Base-by-base conservation (phyloP, 2,888 invertebrate species). In the Spicauda simplicius region DNA sequence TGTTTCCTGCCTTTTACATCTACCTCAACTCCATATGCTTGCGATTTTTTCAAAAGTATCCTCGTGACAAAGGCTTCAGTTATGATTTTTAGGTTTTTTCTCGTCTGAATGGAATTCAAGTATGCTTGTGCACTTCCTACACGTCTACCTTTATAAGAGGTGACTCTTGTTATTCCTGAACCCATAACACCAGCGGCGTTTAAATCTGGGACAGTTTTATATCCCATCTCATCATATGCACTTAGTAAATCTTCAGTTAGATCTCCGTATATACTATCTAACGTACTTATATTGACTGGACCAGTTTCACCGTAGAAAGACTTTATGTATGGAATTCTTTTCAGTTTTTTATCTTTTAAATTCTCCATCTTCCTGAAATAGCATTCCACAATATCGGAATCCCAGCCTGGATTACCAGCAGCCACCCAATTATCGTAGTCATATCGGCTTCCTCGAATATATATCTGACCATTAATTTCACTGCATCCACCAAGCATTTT, bases 401-500 rank as follows among this genome's bases (percentile, higher is more conserved):
- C 12, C 94, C 94, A 94, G 4, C 90, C 88, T 0, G 74, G 54
- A 65, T 94, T 94, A 5, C 94, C 94, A 16, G 82, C 71, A 0
- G 76, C 74, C 25, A 85, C 84, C 94, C 94, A 94, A 30, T 80
- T 77, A 61, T 91, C 81, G 68, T 90, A 95, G 72, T 94, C 93
- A 1, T 76, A 71, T 0, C 74, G 75, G 70, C 85, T 89, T 0
- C 94, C 94, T n/a, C 89, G 87, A 7, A 94, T 79, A 72, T 94
- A 94, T 30, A 94, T 77, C 88, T 94, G 94, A n/a, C 84, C 93
- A 75, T 94, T 95, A 12, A 94, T 79, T 6, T 84, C 84, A 16
- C 94, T 92, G 0, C 87, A 84, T 0, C 95, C 95, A 58, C 95
- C 95, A 71, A 95, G 82, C 78, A 94, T 88, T 77, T 94, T 95